A percentile compares a stretch with the other conserved stretches of the same genome.
Evolutionary conservation across 2,113 vertebrate species (phyloP).

Genomic region (Thermophis baileyi): DNA sequence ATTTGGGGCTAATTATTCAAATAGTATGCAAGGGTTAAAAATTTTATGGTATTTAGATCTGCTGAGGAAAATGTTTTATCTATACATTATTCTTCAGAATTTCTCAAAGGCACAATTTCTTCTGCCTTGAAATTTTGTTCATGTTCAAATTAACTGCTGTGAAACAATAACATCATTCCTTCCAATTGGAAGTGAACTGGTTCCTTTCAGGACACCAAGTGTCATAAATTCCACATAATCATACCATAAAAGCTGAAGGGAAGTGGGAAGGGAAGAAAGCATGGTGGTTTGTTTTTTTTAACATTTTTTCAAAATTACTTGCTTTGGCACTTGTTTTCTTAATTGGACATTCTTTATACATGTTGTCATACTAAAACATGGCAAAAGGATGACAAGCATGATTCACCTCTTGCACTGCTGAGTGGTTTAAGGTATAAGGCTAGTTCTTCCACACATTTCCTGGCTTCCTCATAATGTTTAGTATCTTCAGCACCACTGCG

Average conservation of each 20-base stretch:
- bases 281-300: not conserved
- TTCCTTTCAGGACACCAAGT: not conserved
- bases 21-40: not conserved
- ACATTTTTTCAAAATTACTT: not conserved
- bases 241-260: not conserved
- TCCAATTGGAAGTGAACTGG: not conserved
- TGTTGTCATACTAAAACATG: not conserved
- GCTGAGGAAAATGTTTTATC: not conserved
- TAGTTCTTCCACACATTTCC: conserved; percentile 96
- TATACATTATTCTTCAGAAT: not conserved
- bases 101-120: not conserved
- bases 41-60: not conserved
- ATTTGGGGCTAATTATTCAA: not conserved
- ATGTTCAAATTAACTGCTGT: not conserved
- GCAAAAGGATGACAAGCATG: not conserved
- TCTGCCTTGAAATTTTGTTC: not conserved
- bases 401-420: conserved; percentile 90
- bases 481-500: conserved; percentile 92
- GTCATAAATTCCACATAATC: not conserved
- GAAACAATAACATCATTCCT: not conserved
- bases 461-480: conserved; percentile 96
- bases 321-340: not conserved
- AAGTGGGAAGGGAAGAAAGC: not conserved
- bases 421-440: conserved; percentile 98
- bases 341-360: not conserved